These are phyloP conservation scores for Nasonia giraulti DNA, from an alignment of 1,140 invertebrate genomes.

Conservation along the genomic window DNA sequence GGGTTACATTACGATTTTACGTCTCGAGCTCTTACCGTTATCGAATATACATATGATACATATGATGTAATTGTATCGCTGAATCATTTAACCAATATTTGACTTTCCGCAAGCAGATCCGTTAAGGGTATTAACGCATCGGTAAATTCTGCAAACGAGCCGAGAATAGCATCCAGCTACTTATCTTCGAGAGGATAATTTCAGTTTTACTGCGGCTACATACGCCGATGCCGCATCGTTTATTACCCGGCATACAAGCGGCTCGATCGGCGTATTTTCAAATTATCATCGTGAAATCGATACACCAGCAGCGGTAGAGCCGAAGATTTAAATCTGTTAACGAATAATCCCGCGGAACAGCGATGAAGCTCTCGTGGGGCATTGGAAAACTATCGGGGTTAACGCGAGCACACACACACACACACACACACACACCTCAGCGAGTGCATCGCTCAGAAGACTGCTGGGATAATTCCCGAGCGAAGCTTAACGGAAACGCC, in stretches of 20 bases:
- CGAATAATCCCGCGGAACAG: too few species aligned
- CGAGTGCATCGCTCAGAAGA: neutral
- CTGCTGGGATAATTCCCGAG: neutral
- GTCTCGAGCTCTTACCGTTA: neutral
- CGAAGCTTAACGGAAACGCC: neutral
- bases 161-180: neutral
- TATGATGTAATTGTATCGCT: too few species aligned
- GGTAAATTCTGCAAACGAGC: neutral
- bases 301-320: neutral
- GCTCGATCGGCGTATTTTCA: neutral
- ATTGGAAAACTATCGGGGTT: neutral
- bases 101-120: neutral
- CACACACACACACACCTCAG: too few species aligned
- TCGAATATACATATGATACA: too few species aligned
- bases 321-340: neutral
- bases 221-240: neutral
- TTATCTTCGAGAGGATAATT: slow-evolving; percentile 14
- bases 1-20: neutral
- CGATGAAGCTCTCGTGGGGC: too few species aligned
- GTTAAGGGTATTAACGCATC: neutral
- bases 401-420: too few species aligned
- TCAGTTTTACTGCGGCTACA: slow-evolving; percentile 7
- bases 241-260: neutral
- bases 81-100: too few species aligned
- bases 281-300: neutral